Base-by-base conservation (phyloP, 1,140 invertebrate genomes). In the Aricia agestis region DNA sequence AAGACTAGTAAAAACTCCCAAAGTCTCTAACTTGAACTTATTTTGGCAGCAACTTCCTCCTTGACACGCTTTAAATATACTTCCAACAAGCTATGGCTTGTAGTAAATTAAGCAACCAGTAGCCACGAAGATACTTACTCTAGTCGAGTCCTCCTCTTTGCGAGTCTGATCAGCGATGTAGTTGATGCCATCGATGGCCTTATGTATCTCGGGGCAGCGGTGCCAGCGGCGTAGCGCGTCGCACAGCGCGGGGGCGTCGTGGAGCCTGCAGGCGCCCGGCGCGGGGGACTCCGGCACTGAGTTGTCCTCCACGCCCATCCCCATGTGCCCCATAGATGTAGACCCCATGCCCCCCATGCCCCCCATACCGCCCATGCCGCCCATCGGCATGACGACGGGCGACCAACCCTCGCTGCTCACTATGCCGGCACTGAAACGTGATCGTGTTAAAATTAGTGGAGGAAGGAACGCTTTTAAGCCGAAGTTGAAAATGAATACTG, bases 111-210 rank as follows among this genome's bases (percentile, higher is more conserved):
- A 25, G 25, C 3, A 25, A 25, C 25, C 25, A 25, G 25, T 25
- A 25, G 1, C 70, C 41, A 52, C 67, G 18, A 42, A 67, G 66
- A 67, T 66, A 19, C 10, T 92, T 92, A 98, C 97, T 93, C 96
- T 95, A 41, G 96, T 97, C 52, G 97, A 97, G 82, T 98, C 97
- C 91, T 98, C 97, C 85, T 98, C 96, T 81, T 97, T 95, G 81
- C 97, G 95, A 65, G 97, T 98, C 84, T 98, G 97, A 86, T 98
- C 97, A 15, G 97, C 97, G 77, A 98, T 98, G 85, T 97, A 98
- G 75, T 95, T 94, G 32, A 98, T 97, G 74, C 97, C 97, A 82
- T 97, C 96, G 80, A 98, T 97, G 76, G 97, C 97, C 89, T 97
- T 97, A 85, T 97, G 95, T 65, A 98, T 93, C 92, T 98, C 97